Evolutionary conservation across 1,140 invertebrate genomes (phyloP), one percentile per base, ranked within the genome.

Genomic region (Ylistrum balloti): DNA sequence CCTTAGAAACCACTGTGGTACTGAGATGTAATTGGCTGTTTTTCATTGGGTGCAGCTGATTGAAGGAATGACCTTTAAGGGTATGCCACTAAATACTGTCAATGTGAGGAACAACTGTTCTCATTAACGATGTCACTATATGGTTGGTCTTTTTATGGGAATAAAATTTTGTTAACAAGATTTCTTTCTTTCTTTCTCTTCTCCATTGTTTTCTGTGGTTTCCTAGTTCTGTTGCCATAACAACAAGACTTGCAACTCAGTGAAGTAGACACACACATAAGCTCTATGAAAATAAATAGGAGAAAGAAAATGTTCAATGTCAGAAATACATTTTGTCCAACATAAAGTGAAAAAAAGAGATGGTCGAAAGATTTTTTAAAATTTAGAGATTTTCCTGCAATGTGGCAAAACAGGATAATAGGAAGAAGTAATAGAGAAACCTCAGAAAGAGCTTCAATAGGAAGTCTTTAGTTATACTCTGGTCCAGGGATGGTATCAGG

Each of bases 131-230:
- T 34, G 35, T 87, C 56, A 86, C 74, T 87, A 74, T 90, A 90
- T 88, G 89, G 86, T 90, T 90, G 89, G 86, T 90, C 33, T 38
- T 87, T 88, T 86, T 86, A 88, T 91, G 88, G 85, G 90, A 91
- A 89, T 90, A 88, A 88, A 90, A 56, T 88, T 90, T 90, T 90
- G 86, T 86, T 90, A 89, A 91, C 88, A 89, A 41, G 56, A 74
- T 74, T 74, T 74, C 56, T 74, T 74, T 74, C 56, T 74, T 74
- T 74, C 56, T 74, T 74, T 74, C 56, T 74, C 56, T 74, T 74
- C 56, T 74, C 56, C 56, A 74, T 74, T 74, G 56, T 74, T 74
- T 74, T 28, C 56, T 74, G n/a, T 74, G 56, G 56, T 74, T 74
- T 74, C 56, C 56, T 74, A 28, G 22, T 28, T 28, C 56, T 28